Base-by-base conservation (phyloP, 2,113 vertebrate species). In the Ptychochromis oligacanthus region DNA sequence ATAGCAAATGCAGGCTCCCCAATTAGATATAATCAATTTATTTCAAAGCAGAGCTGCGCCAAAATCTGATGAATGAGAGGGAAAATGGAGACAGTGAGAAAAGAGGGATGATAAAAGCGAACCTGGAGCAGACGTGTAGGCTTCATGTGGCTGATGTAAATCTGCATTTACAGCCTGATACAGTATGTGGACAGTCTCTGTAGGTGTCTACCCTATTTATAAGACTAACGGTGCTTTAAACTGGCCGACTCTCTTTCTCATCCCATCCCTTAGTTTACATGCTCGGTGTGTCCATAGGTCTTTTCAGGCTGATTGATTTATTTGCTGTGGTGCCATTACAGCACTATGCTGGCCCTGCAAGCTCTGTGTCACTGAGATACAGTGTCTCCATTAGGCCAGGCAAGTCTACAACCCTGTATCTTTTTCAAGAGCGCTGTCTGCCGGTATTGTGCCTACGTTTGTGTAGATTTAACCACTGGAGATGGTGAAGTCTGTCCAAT, bases 21-120 rank as follows among this genome's bases (percentile, higher is more conserved):
- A 93, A 91, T 92, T 90, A 92, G 89, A 88, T 34, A 7, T 85
- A 87, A 92, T 92, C 90, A 82, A 77, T 86, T 92, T 87, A 90
- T 87, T 93, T 80, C 81, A 87, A 83, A 90, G 91, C 86, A 77
- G 79, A 81, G 78, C 87, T n/a, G 4, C 67, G 65, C 74, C 36
- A 40, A 55, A 80, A 56, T 83, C 74, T 52, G 78, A 79, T 61
- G 65, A 80, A 38, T 34, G 36, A 22, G 59, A 54, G 90, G 87
- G 91, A 79, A 89, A 76, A 62, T 22, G 24, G 75, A 90, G 58
- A 49, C 12, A 10, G 76, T 52, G 56, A 60, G 75, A 80, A 60
- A 46, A 79, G 79, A 59, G 14, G 79, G 57, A 57, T 13, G 34
- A 56, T 10, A 10, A 64, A 81, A 80, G 67, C 81, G 67, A 84